These are phyloP conservation scores for Morphnarchus princeps DNA, from an alignment of 2,113 vertebrate genomes.

Conservation along the genomic window DNA sequence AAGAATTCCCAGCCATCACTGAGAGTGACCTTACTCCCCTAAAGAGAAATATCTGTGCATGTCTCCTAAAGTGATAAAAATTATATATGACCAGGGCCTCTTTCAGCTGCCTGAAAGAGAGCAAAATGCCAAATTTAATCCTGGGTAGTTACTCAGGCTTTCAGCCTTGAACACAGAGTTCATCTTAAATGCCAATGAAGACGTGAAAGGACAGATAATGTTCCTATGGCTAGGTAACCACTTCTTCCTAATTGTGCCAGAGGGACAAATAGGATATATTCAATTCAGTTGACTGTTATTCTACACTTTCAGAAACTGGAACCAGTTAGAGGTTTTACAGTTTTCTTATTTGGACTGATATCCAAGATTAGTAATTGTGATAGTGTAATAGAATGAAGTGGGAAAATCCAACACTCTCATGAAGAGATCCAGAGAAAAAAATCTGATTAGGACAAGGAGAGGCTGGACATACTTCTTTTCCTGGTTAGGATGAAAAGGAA, in stretches of 20 bases:
- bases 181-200: not conserved
- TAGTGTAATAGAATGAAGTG: not conserved
- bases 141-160: not conserved
- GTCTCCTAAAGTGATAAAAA: not conserved
- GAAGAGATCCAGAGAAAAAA: not conserved
- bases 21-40: not conserved
- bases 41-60: not conserved
- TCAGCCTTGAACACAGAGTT: not conserved
- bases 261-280: not conserved
- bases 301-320: not conserved
- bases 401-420: not conserved
- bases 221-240: not conserved
- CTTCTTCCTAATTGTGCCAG: not conserved
- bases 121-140: not conserved
- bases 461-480: not conserved
- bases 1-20: not conserved
- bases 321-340: not conserved
- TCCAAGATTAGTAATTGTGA: not conserved
- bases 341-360: not conserved
- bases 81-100: not conserved
- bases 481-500: not conserved
- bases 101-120: not conserved
- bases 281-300: not conserved
- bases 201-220: not conserved
- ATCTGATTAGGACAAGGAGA: not conserved